Evolutionary conservation across 2,113 vertebrate genomes (phyloP).

Genomic region (Dipodomys ordii): DNA sequence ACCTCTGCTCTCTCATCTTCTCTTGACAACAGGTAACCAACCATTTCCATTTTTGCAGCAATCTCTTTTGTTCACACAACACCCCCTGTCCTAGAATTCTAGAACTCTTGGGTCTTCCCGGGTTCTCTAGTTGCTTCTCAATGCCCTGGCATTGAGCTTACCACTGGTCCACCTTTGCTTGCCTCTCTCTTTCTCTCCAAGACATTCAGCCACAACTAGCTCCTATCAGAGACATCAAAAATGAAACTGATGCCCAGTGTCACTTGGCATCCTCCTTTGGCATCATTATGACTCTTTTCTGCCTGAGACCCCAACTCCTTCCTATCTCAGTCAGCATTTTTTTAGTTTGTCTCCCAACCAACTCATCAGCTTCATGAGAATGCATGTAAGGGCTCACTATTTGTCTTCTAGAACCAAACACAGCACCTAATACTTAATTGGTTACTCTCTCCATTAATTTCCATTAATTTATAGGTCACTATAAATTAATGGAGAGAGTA

Average conservation of each 20-base stretch:
- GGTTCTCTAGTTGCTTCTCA: not conserved
- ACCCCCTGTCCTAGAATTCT: not conserved
- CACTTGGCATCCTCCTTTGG: too few relatives aligned
- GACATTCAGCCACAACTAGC: not conserved
- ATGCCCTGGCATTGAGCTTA: not conserved
- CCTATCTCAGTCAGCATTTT: not conserved
- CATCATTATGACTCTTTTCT: too few relatives aligned
- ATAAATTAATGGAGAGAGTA: not conserved
- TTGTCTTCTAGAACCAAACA: not conserved
- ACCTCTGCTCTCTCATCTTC: not conserved
- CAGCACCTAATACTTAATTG: not conserved
- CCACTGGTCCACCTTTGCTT: not conserved
- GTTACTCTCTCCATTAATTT: too few relatives aligned
- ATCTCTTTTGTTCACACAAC: not conserved
- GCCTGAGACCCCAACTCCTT: accelerated
- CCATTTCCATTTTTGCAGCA: not conserved
- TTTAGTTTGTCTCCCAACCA: not conserved
- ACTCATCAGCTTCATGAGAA: not conserved
- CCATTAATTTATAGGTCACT: not conserved
- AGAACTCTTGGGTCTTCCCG: not conserved
- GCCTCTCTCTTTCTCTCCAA: not conserved
- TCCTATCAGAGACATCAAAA: too few relatives aligned
- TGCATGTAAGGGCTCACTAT: not conserved
- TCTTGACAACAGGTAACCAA: too few relatives aligned
- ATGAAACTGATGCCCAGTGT: not conserved